These are phyloP conservation scores for Dynastes grantii DNA, from an alignment of 2,888 invertebrate genomes.

Conservation along the genomic window DNA sequence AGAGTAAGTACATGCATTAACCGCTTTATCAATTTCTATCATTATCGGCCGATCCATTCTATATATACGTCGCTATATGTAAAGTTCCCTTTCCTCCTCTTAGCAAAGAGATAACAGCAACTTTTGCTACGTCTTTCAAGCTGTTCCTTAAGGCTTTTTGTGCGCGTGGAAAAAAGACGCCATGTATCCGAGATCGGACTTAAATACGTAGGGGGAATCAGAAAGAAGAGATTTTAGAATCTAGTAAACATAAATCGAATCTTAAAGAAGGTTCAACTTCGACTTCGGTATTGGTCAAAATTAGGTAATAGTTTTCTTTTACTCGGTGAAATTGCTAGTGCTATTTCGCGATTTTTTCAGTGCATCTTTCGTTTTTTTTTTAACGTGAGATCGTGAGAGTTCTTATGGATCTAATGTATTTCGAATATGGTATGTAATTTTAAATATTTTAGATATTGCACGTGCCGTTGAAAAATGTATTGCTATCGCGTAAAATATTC, in stretches of 20 bases:
- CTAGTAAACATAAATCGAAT: slow-evolving; percentile 7
- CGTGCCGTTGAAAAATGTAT: no score
- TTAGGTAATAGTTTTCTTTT: slow-evolving; percentile 8
- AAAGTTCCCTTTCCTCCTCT: slow-evolving; percentile 18
- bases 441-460: no score
- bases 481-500: no score
- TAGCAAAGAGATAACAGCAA: slow-evolving; percentile 26
- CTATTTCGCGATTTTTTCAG: background rate
- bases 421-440: no score
- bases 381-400: background rate
- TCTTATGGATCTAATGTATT: background rate
- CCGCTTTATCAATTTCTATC: slow-evolving; percentile 36
- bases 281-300: background rate
- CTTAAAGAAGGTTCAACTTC: no score
- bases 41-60: slow-evolving; percentile 32
- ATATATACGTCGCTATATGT: background rate
- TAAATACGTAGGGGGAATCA: slow-evolving; percentile 3
- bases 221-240: slow-evolving; percentile 19
- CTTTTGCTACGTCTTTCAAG: slow-evolving; percentile 47
- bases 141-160: slow-evolving; percentile 36
- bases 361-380: slow-evolving; percentile 1
- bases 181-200: background rate
- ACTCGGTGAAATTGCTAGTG: no score
- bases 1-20: slow-evolving; percentile 34
- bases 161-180: slow-evolving; percentile 35